phyloP scores from a whole-genome alignment of 2,888 invertebrate genomes.

The Enoplolaimus lenunculus region DNA sequence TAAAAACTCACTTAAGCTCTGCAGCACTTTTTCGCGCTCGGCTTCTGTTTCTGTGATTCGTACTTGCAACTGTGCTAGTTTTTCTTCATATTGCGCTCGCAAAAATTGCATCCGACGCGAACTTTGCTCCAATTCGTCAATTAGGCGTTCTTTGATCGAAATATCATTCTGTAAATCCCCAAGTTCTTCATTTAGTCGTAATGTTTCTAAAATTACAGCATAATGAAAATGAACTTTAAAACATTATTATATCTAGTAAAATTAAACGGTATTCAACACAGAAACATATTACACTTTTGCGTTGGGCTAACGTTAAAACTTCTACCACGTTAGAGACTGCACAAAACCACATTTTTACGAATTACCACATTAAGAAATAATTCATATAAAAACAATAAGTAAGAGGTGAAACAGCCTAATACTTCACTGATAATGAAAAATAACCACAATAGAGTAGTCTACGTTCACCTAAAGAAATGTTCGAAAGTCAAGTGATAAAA shows the following conservation, averaged over 20 bases:
- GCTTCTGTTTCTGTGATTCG: constrained; percentile 31
- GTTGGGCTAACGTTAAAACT: too few species aligned
- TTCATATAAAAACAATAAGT: too few species aligned
- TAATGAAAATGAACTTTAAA: too few species aligned
- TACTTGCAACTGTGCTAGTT: constrained; percentile 60
- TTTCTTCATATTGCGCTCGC: constrained; percentile 78
- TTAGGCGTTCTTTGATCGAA: constrained; percentile 78
- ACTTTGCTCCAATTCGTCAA: constrained; percentile 77
- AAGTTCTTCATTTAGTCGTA: constrained; percentile 55
- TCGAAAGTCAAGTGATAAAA: too few species aligned
- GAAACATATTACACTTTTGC: too few species aligned
- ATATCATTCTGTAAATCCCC: constrained; percentile 81
- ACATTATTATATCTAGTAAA: constrained; percentile 2
- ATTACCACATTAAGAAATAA: too few species aligned
- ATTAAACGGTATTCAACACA: background rate
- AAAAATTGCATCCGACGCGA: constrained; percentile 70
- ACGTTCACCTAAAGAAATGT: too few species aligned
- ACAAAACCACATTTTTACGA: too few species aligned
- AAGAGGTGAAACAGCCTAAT: too few species aligned
- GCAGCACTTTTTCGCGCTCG: constrained; percentile 31
- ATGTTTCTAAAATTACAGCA: constrained; percentile 8
- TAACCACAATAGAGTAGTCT: too few species aligned
- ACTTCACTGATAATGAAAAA: too few species aligned
- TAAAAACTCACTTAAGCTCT: constrained; percentile 27
- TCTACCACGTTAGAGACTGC: too few species aligned